Base-by-base conservation (phyloP, 1,140 invertebrate species). In the Palaemon carinicauda region DNA sequence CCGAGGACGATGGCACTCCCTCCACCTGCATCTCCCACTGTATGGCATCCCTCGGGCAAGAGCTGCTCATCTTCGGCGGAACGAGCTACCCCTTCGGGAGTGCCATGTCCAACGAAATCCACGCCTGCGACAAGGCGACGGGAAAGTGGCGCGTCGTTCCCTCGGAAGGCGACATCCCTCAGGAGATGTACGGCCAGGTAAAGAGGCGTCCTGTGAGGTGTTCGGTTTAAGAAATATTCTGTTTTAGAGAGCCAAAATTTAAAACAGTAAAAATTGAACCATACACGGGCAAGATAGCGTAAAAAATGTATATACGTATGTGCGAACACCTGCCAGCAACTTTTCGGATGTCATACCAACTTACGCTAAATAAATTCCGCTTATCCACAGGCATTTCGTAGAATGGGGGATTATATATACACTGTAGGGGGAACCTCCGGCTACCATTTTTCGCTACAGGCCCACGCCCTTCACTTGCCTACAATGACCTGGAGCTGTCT, bases 401-500 rank as follows among this genome's bases (percentile, higher is more conserved):
- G 73, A 3, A 29, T 60, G 7, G 82, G 82, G 9, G 82, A 84
- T 0, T 33, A 65, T 19, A 17, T 84, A 53, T 84, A 84, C 33
- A 50, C 56, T 0, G 73, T 84, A 21, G 82, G 82, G 12, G 82
- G 82, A 3, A 84, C 82, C n/a, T 84, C 82, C 0, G 82, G 82
- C 74, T 84, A 65, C 29, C 73, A 78, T 74, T 84, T 84, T 73
- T 84, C 82, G 53, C 31, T 84, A 10, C 82, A 84, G 52, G 82
- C 82, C 31, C 82, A 84, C 73, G 82, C 74, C 27, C 71, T 77
- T 14, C 82, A 84, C 82, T 31, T 84, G 3, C 82, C 82, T 15
- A 50, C 82, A 29, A n/a, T 21, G 51, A 78, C 82, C 0, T 84
- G 82, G 82, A 60, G 53, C 31, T n/a, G 73, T 27, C 73, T 84